Evolutionary conservation across 2,888 invertebrate species (phyloP).

Genomic region (Ferdinandea cuprea): DNA sequence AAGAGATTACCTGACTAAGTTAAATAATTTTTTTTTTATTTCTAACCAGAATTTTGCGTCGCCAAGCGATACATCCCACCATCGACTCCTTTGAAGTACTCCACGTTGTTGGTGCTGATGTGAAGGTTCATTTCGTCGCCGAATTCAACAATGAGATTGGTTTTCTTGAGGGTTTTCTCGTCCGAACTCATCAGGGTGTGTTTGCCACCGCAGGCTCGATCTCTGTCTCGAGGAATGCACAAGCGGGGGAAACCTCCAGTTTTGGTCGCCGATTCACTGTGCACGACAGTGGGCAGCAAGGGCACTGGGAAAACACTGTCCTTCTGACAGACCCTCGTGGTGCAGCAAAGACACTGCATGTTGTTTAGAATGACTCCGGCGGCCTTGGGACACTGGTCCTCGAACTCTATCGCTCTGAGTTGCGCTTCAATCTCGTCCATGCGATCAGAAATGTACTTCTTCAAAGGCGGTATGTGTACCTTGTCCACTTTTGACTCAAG

Average conservation of each 20-base stretch:
- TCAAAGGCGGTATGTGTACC: slow-evolving; percentile 80
- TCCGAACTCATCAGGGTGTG: slow-evolving; percentile 74
- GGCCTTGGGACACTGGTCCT: slow-evolving; percentile 78
- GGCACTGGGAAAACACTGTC: slow-evolving; percentile 28
- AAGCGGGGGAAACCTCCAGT: not conserved
- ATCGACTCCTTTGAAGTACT: slow-evolving; percentile 53
- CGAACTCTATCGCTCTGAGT: slow-evolving; percentile 75
- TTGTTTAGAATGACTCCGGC: slow-evolving; percentile 78
- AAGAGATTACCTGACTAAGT: slow-evolving; percentile 42
- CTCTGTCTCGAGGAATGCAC: slow-evolving; percentile 1
- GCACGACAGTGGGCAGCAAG: slow-evolving; percentile 74
- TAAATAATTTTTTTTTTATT: not conserved
- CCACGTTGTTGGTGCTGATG: slow-evolving; percentile 12
- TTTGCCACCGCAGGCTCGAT: slow-evolving; percentile 74
- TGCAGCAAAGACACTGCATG: slow-evolving; percentile 79
- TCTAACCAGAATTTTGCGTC: not conserved
- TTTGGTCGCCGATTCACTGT: slow-evolving; percentile 51
- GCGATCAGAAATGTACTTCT: slow-evolving; percentile 79
- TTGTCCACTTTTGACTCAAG: slow-evolving; percentile 81
- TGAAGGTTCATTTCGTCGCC: slow-evolving; percentile 52
- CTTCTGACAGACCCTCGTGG: slow-evolving; percentile 76
- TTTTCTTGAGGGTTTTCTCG: slow-evolving; percentile 77
- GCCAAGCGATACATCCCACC: slow-evolving; percentile 60
- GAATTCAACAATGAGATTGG: slow-evolving; percentile 78
- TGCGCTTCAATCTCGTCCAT: slow-evolving; percentile 76